Base-by-base conservation (phyloP, 2,113 vertebrate species). In the Pelecanoides urinatrix region DNA sequence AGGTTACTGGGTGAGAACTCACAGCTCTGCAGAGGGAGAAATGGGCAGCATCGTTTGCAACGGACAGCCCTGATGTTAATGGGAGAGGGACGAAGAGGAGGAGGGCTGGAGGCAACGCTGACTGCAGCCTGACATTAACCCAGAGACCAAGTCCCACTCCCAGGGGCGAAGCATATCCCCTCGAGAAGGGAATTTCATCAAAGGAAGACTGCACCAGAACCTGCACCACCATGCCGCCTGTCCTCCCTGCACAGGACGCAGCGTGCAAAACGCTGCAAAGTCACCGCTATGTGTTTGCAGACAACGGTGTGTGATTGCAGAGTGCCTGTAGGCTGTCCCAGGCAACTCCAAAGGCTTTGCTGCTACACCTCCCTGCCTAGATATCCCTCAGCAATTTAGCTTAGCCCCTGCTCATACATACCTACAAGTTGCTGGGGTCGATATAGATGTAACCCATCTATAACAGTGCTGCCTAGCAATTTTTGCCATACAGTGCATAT, bases 391-490 rank as follows among this genome's bases (percentile, higher is more conserved):
- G n/a, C 1, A 3, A 6, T 34, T 56, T 1, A 11, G 14, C 30
- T 72, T 13, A 40, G 12, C 27, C 66, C 13, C 27, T 29, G 36
- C 19, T 61, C 34, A 3, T 5, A 16, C 32, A 34, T 32, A 36
- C 13, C 49, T 20, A 13, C 0, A 3, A 47, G 40, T 3, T 17
- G 2, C 62, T 61, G 53, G 16, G 52, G 36, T 68, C 0, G 0
- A 1, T 75, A 20, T 5, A 22, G 77, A 4, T 13, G 38, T 47
- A n/a, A 67, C 29, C 38, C 26, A 11, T 23, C 81, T 38, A 42
- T 27, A 21, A 49, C 5, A 32, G 55, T n/a, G 30, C 73, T 94
- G 78, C 66, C 53, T 22, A 6, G 42, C 34, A 56, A 11, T 9
- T 87, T 84, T 36, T 87, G 52, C 84, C 25, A 3, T 49, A 38